phyloP scores from a whole-genome alignment of 2,797 vertebrate genomes.

The Arrhamphus sclerolepis region DNA sequence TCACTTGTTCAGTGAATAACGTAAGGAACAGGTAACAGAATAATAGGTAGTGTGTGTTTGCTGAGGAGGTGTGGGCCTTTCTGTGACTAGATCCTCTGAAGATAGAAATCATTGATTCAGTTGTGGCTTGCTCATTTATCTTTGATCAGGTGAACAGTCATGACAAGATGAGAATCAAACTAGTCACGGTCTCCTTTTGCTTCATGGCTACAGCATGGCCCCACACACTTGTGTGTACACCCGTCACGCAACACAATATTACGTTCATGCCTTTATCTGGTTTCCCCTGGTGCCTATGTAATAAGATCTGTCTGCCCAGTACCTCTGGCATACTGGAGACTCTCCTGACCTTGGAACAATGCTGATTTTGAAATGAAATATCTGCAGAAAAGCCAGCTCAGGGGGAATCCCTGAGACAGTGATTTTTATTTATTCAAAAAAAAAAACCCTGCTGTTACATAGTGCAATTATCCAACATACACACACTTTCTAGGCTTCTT shows the following conservation, averaged over 20 bases:
- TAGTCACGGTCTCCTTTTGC: conserved; percentile 36
- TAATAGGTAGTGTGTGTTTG: conserved; percentile 10
- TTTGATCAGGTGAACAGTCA: conserved; percentile 41
- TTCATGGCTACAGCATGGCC: conserved; percentile 4
- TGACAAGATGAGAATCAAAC: conserved; percentile 49
- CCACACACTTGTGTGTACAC: conserved; percentile 3
- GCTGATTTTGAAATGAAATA: conserved; percentile 76
- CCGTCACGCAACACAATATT: conserved; percentile 11
- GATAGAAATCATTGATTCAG: conserved; percentile 19
- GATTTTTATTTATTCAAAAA: conserved; percentile 47
- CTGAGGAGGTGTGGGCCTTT: neutral
- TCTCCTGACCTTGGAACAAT: conserved; percentile 82
- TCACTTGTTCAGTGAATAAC: neutral
- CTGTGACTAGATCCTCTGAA: neutral
- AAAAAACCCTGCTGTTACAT: conserved; percentile 43
- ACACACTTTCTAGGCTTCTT: conserved; percentile 14
- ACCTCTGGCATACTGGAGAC: conserved; percentile 65
- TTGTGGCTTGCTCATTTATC: conserved; percentile 32
- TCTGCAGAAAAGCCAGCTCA: conserved; percentile 34
- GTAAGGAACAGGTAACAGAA: neutral
- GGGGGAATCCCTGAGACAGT: conserved; percentile 68
- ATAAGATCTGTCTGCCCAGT: conserved; percentile 61
- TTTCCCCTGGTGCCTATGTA: conserved; percentile 55
- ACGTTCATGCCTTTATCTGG: conserved; percentile 42
- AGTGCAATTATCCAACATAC: conserved; percentile 53